These are phyloP conservation scores for Phortica magna DNA, from an alignment of 2,888 invertebrate species.

Conservation along the genomic window DNA sequence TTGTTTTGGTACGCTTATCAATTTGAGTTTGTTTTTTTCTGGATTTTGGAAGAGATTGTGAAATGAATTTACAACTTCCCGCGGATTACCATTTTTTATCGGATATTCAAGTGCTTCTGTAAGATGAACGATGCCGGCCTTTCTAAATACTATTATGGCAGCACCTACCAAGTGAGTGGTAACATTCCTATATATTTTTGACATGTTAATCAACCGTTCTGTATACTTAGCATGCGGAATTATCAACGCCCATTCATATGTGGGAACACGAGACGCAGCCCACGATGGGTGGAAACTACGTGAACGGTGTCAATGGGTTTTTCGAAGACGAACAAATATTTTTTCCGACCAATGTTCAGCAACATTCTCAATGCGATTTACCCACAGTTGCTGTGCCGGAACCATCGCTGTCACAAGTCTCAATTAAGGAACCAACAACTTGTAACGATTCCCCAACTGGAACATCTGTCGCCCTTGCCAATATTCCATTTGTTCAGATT, in stretches of 20 bases:
- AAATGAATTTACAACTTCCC: neutral
- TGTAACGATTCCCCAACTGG: neutral
- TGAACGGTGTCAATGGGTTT: constrained; percentile 35
- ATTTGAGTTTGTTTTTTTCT: constrained; percentile 1
- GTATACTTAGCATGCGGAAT: constrained; percentile 25
- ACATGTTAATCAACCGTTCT: neutral
- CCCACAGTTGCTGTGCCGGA: neutral
- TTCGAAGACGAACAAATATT: constrained; percentile 60
- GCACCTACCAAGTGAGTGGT: constrained; percentile 66
- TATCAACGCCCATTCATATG: constrained; percentile 62
- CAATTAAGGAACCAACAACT: neutral
- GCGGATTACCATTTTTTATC: neutral
- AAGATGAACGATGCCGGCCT: constrained; percentile 72
- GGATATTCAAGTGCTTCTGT: constrained; percentile 41
- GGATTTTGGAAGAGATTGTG: neutral
- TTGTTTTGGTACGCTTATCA: neutral
- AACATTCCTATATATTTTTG: constrained; percentile 41
- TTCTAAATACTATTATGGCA: constrained; percentile 63
- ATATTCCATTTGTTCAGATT: constrained; percentile 75
- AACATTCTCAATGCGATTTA: neutral
- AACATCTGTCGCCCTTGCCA: neutral
- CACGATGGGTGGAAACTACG: constrained; percentile 17
- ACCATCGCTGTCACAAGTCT: neutral
- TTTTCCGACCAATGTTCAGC: constrained; percentile 37
- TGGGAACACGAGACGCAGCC: constrained; percentile 59